Conservation (phyloP, 2,113 vertebrate genomes). For the Dolichotis patagonum region DNA sequence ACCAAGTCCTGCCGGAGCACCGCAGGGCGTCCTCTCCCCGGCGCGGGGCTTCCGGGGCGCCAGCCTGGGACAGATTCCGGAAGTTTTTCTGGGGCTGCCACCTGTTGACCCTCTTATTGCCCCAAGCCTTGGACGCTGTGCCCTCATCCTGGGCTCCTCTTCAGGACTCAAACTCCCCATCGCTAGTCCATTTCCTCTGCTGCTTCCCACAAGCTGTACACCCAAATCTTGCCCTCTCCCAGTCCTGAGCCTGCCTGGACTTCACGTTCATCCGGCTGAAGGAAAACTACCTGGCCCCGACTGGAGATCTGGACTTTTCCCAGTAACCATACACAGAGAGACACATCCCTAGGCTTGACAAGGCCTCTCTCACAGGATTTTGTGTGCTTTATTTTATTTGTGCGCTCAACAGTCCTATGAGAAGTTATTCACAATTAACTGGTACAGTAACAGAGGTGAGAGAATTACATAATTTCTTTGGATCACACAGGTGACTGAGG, state of each 20-base stretch:
- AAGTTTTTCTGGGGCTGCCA: background rate
- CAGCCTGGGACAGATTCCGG: too few relatives aligned
- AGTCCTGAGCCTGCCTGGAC: background rate
- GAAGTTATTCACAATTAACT: conserved; percentile 58
- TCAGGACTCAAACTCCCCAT: background rate
- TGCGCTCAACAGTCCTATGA: background rate
- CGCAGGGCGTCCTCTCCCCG: background rate
- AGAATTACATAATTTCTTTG: background rate
- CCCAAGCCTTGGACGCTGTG: background rate
- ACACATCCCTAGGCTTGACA: background rate
- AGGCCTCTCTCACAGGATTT: conserved; percentile 9
- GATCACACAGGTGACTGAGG: background rate
- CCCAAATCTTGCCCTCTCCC: background rate
- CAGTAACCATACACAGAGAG: background rate
- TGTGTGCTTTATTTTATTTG: background rate
- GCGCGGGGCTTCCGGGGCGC: background rate
- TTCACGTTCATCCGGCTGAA: background rate
- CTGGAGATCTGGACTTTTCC: background rate
- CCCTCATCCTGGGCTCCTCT: background rate
- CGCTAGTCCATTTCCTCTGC: background rate
- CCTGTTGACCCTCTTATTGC: background rate
- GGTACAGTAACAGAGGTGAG: conserved; percentile 1
- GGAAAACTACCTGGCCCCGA: background rate
- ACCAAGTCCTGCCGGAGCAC: background rate
- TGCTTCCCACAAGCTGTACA: background rate